Base-by-base conservation (phyloP, 2,888 invertebrate species). In the Nesidiocoris tenuis region DNA sequence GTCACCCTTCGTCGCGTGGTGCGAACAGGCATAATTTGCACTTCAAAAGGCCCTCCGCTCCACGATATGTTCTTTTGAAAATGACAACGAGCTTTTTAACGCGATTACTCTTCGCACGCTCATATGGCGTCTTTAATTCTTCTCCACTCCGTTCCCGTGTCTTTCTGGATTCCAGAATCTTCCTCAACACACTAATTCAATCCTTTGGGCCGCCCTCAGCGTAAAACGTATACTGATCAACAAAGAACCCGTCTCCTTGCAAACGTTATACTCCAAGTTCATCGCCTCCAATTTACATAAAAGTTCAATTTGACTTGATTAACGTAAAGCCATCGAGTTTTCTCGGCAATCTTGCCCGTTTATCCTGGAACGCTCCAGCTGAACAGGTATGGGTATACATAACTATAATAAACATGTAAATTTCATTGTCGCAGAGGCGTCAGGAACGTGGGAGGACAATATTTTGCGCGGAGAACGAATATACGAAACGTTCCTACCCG, bases 351-450 rank as follows among this genome's bases (percentile, higher is more conserved):
- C 5, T 39, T 39, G 12, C 12, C 39, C 39, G 39, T 39, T 39
- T 39, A 39, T 39, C 39, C 5, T 12, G 39, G 12, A 39, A 39
- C 39, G 5, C 39, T 39, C 39, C 5, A 39, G 39, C 39, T 12
- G n/a, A n/a, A n/a, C n/a, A n/a, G n/a, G n/a, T n/a, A 3, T 39
- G 39, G 5, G 39, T 39, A 39, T 39, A 39, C 39, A n/a, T 39
- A 39, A 39, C 39, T 39, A 39, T 39, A 39, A 72, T 72, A 72
- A 72, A 72, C 61, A 72, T 72, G 72, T 72, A 72, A 72, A 72
- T 72, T 72, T 72, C 72, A 72, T 72, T 72, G 39, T 39, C 39
- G 39, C 39, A 39, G 12, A 39, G 39, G 39, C 39, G 39, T 39
- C 39, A 39, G 5, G 39, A 12, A 39, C 39, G 39, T 39, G 39